A percentile compares a stretch with the other conserved stretches of the same genome.
Conservation (phyloP, 2,888 invertebrate genomes). For the Rhodophaea formosa region DNA sequence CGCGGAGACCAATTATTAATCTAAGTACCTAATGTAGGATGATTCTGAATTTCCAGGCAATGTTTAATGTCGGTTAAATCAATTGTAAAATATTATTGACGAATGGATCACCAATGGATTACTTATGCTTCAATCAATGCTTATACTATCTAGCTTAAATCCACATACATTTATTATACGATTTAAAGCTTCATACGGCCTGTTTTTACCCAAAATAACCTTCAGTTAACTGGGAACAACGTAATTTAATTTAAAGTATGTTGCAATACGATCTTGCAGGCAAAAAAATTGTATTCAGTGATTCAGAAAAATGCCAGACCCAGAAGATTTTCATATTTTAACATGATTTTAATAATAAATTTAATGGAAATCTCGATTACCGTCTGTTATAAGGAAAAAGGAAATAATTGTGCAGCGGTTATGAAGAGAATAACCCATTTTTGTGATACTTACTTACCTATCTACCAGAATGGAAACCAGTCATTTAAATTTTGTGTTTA, state of each 20-base stretch:
- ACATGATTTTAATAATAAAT: neutral
- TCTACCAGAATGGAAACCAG: too few relatives aligned
- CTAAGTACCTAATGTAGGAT: too few relatives aligned
- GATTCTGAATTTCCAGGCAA: too few relatives aligned
- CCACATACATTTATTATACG: too few relatives aligned
- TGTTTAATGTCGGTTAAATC: too few relatives aligned
- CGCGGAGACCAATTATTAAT: too few relatives aligned
- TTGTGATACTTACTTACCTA: too few relatives aligned
- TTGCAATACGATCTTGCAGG: neutral
- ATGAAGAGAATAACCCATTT: neutral
- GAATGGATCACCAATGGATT: too few relatives aligned
- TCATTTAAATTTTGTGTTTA: too few relatives aligned
- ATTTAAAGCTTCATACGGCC: neutral
- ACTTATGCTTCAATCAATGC: too few relatives aligned
- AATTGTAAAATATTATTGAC: too few relatives aligned
- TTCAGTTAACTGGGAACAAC: neutral
- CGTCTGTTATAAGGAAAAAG: neutral
- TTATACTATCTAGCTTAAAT: too few relatives aligned
- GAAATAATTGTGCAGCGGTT: neutral
- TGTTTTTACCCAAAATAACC: neutral
- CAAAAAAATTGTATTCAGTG: neutral
- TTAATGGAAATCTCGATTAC: neutral
- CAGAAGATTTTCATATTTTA: neutral
- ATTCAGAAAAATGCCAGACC: neutral
- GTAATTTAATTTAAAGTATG: neutral